Evolutionary conservation across 2,888 invertebrate species (phyloP), one percentile per base, ranked within the genome.

Genomic region (Hipparchia sbordonii): DNA sequence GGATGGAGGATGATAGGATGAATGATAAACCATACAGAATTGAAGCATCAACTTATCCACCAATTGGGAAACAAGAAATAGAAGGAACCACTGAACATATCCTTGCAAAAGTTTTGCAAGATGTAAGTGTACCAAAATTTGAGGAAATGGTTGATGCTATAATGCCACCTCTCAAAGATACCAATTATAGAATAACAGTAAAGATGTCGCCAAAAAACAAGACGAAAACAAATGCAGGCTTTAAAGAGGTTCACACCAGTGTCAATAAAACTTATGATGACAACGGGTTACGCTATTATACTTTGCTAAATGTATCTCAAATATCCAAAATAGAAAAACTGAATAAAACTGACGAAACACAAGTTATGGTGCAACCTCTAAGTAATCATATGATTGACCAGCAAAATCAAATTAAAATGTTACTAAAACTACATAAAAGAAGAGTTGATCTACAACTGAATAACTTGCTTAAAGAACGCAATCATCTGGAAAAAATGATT

Each of bases 261-360:
- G 91, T 92, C 2, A 92, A 92, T 72, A 92, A 92, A 78, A 90
- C 87, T 61, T 90, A 83, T 67, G 88, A 90, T 68, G 88, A 85
- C 78, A 85, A 90, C 73, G 93, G 92, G 1, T 51, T 90, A 0
- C 66, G 84, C 0, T 90, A 87, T 77, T 87, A 87, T 12, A 89
- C 91, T 0, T 77, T 89, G 62, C 85, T 92, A 0, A 93, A 92
- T 69, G 86, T 92, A 1, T 89, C 92, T 6, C 88, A 91, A 80
- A 85, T 93, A 78, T 89, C 92, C 0, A 90, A 90, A 82, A 75
- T 91, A 7, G 85, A 87, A 71, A 84, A 86, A 59, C 23, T 86
- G 0, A 85, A 87, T 54, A 82, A 80, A 63, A 79, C 80, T n/a
- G 75, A 72, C 51, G 70, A 73, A 1, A 65, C 10, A 48, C 59